Evolutionary conservation across 2,888 invertebrate genomes (phyloP).

Genomic region (Lissocephala sabroskyi): DNA sequence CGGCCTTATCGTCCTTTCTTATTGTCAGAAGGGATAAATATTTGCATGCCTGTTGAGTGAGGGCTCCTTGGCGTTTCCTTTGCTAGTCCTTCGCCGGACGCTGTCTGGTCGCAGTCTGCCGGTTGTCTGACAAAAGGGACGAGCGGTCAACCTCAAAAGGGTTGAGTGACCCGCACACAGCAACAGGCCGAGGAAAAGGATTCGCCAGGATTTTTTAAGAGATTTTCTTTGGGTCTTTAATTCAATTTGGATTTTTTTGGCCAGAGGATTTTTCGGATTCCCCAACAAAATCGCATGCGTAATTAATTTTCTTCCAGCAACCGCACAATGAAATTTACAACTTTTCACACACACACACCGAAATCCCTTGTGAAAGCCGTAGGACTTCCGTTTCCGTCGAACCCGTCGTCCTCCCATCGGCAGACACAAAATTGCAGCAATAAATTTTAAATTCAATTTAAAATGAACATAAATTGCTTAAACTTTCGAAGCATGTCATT

Average conservation of each 20-base stretch:
- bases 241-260: background rate
- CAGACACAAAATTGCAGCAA: slow-evolving; percentile 60
- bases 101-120: slow-evolving; percentile 1
- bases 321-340: slow-evolving; percentile 56
- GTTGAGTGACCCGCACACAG: slow-evolving; percentile 50
- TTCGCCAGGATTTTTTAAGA: background rate
- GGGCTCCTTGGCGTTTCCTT: slow-evolving; percentile 53
- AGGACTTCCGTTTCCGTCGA: slow-evolving; percentile 54
- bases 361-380: slow-evolving; percentile 24
- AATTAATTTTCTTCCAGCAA: slow-evolving; percentile 52
- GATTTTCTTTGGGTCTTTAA: background rate
- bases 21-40: no score
- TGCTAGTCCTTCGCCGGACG: slow-evolving; percentile 5
- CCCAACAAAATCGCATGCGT: no score
- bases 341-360: slow-evolving; percentile 31
- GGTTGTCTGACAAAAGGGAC: background rate
- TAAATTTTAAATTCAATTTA: slow-evolving; percentile 72
- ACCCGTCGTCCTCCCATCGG: slow-evolving; percentile 16
- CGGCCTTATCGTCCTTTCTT: no score
- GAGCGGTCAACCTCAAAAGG: slow-evolving; percentile 7
- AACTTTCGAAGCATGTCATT: slow-evolving; percentile 72
- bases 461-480: slow-evolving; percentile 72
- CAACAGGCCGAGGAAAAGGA: background rate
- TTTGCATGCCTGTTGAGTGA: background rate
- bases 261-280: slow-evolving; percentile 22